Conservation (phyloP, 2,888 invertebrate species). For the Agonopterix alstromeriana region DNA sequence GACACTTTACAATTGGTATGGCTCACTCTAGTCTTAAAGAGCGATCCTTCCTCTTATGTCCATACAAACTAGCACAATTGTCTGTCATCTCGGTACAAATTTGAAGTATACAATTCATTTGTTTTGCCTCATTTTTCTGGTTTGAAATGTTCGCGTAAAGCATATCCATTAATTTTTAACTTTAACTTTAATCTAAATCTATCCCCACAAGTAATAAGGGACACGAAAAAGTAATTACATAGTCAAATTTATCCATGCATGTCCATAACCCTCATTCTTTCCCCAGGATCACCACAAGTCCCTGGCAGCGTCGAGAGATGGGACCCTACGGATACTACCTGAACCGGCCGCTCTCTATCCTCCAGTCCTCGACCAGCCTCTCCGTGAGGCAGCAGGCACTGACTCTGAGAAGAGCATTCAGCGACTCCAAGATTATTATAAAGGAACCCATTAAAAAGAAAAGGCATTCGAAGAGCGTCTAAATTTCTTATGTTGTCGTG, state of each 20-base stretch:
- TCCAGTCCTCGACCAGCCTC: slow-evolving; percentile 26
- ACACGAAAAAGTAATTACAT: no score
- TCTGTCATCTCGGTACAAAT: no score
- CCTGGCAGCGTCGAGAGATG: slow-evolving; percentile 77
- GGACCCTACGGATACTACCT: slow-evolving; percentile 79
- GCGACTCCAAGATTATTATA: slow-evolving; percentile 51
- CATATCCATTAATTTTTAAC: no score
- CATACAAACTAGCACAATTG: no score
- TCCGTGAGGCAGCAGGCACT: slow-evolving; percentile 27
- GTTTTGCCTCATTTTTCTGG: no score
- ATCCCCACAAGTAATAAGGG: no score
- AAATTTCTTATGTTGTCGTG: slow-evolving; percentile 4
- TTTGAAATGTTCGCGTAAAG: no score
- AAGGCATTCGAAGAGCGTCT: slow-evolving; percentile 61
- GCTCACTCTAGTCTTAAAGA: no score
- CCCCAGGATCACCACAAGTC: slow-evolving; percentile 74
- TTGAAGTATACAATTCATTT: no score
- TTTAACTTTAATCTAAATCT: no score
- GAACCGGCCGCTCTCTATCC: slow-evolving; percentile 55
- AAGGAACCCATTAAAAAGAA: slow-evolving; percentile 50
- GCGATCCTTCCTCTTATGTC: no score
- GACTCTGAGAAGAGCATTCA: slow-evolving; percentile 43
- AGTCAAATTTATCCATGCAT: background rate
- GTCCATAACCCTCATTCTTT: background rate
- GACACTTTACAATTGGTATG: no score